These are phyloP conservation scores for Coelopa frigida DNA, from an alignment of 1,140 invertebrate genomes.

Conservation along the genomic window DNA sequence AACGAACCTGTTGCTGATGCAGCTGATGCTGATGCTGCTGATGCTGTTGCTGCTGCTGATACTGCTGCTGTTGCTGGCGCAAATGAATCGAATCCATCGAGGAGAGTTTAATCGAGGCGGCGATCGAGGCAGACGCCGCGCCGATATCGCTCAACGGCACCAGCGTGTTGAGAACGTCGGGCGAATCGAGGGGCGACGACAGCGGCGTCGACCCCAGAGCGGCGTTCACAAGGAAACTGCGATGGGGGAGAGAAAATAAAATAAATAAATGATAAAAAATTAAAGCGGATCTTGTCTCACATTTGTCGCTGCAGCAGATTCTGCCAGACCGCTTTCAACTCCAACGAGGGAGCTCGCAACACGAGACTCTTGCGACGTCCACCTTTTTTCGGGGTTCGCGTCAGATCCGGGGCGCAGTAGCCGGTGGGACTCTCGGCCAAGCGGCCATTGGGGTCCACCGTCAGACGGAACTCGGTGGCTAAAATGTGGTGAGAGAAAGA, in stretches of 20 bases:
- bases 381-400: conserved; percentile 53
- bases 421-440: conserved; percentile 56
- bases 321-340: conserved; percentile 82
- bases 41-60: too few relatives aligned
- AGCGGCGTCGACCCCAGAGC: conserved; percentile 48
- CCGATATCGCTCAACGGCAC: conserved; percentile 42
- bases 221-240: conserved; percentile 57
- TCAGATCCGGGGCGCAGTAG: conserved; percentile 55
- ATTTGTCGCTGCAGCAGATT: conserved; percentile 80
- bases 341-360: conserved; percentile 67
- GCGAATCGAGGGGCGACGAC: conserved; percentile 57
- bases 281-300: conserved; percentile 50
- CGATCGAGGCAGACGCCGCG: conserved; percentile 38
- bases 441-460: conserved; percentile 53
- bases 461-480: conserved; percentile 67
- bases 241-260: conserved; percentile 11
- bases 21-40: too few relatives aligned
- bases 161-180: conserved; percentile 45
- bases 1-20: conserved; percentile 21
- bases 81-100: conserved; percentile 42
- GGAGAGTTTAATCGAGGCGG: conserved; percentile 38
- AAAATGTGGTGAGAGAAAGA: conserved; percentile 19
- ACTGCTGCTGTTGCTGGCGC: conserved; percentile 26
- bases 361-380: conserved; percentile 60
- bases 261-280: background rate